Evolutionary conservation across 2,113 vertebrate genomes (phyloP), one percentile per base, ranked within the genome.

Genomic region (Lamprotornis superbus): DNA sequence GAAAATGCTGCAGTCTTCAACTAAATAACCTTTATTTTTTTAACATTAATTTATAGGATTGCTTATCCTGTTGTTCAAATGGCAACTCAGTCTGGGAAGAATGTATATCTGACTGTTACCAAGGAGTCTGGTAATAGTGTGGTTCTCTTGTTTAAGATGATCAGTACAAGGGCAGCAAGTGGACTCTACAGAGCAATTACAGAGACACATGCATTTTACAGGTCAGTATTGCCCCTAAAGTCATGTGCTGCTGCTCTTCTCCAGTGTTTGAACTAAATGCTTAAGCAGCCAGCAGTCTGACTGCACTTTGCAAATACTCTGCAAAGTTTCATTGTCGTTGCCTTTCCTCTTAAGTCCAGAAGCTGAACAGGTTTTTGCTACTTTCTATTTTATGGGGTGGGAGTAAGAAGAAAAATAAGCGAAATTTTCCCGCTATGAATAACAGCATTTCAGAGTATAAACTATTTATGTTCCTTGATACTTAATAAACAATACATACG

Each of bases 61-160:
- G 98, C 99, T 60, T 99, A 99, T 90, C 99, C 99, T n/a, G 97
- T 99, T 94, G 99, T 99, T 90, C 99, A 99, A 95, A 99, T 99
- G 95, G 99, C 99, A 95, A 99, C 99, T 24, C 99, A 99, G 94
- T 99, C 99, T 11, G 99, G 99, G 67, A 99, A 99, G 97, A 99
- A 98, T 5, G 99, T 99, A 10, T 99, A 99, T 93, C 94, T 99
- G 97, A 99, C 99, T 0, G 97, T 99, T 56, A 99, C 98, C 93
- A 99, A 99, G 98, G 99, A 99, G 87, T 98, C 98, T 19, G 98
- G 98, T 28, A 99, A 99, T 95, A 99, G 98, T 13, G 98, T 99
- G 37, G 99, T 99, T 93, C 98, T 99, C 47, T 77, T 99, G 77
- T 99, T 99, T 94, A 99, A 99, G 97, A 98, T 99, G 95, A 98